A percentile compares a stretch with the other conserved stretches of the same genome.
phyloP scores from a whole-genome alignment of 2,113 vertebrate genomes.

The Saguinus imperator region DNA sequence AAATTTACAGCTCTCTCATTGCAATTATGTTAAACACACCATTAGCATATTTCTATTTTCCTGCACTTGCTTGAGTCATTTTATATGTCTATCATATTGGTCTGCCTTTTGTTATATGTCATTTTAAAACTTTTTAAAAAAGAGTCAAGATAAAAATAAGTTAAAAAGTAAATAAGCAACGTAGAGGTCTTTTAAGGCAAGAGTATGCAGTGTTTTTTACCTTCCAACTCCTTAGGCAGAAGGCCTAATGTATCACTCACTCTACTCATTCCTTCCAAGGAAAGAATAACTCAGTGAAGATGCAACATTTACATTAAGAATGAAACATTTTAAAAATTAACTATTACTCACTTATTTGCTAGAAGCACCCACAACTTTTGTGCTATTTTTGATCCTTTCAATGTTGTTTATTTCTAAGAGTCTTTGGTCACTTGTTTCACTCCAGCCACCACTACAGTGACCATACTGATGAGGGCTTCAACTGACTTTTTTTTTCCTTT shows the following conservation, averaged over 20 bases:
- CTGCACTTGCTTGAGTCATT: neutral
- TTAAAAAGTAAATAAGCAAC: neutral
- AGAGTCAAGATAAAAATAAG: neutral
- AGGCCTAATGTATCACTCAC: neutral
- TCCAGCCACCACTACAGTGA: neutral
- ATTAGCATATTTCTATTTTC: conserved; percentile 36
- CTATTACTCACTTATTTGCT: neutral
- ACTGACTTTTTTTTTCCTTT: too few relatives aligned
- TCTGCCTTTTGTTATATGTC: conserved; percentile 12
- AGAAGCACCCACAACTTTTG: neutral
- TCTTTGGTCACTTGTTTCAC: neutral
- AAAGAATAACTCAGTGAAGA: neutral
- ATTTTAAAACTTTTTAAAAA: conserved; percentile 2
- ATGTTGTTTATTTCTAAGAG: neutral
- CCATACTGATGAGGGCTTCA: neutral
- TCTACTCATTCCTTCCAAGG: neutral
- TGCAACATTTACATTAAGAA: conserved; percentile 4
- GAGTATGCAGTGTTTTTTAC: neutral
- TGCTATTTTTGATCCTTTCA: neutral
- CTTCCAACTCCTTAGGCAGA: neutral
- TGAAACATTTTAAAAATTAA: neutral
- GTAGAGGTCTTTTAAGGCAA: neutral
- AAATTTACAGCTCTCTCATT: neutral
- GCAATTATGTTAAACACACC: neutral
- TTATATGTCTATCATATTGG: neutral